Percentiles rank a stretch among this genome's conserved stretches.
These are phyloP conservation scores for Heliconius ismenius DNA, from an alignment of 2,888 invertebrate genomes.

Conservation along the genomic window DNA sequence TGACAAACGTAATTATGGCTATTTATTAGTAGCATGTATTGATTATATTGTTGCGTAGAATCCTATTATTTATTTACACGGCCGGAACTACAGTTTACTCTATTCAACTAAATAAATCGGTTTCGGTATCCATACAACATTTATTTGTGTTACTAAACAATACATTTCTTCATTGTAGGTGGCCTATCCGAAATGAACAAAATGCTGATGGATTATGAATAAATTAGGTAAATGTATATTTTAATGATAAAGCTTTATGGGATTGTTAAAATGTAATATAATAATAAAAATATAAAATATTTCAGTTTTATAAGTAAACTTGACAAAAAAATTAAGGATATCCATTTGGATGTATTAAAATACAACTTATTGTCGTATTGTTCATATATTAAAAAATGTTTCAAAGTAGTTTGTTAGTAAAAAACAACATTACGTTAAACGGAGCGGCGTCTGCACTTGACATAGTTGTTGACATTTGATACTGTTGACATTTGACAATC, in stretches of 20 bases:
- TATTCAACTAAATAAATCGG: constrained; percentile 26
- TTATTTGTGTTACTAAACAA: constrained; percentile 7
- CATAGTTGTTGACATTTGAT: constrained; percentile 7
- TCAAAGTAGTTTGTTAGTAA: too few species aligned
- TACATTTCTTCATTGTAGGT: constrained; percentile 3
- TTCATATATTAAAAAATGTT: too few species aligned
- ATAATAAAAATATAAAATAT: too few species aligned
- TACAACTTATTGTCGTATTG: too few species aligned
- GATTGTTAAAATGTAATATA: too few species aligned
- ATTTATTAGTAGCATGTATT: constrained; percentile 49
- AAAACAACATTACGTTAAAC: neutral
- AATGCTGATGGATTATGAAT: neutral
- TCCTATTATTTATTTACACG: constrained; percentile 50
- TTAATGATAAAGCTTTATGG: neutral
- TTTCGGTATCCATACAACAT: constrained; percentile 2
- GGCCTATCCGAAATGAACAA: neutral
- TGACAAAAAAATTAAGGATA: too few species aligned
- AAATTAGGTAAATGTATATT: neutral
- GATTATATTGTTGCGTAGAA: constrained; percentile 51
- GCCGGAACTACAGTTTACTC: constrained; percentile 52
- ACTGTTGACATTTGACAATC: constrained; percentile 17
- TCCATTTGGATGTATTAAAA: too few species aligned
- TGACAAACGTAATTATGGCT: constrained; percentile 51
- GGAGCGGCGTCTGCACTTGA: neutral
- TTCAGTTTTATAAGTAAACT: too few species aligned